Evolutionary conservation across 2,113 vertebrate genomes (phyloP), one percentile per base, ranked within the genome.

Genomic region (Gasterosteus nipponicus): DNA sequence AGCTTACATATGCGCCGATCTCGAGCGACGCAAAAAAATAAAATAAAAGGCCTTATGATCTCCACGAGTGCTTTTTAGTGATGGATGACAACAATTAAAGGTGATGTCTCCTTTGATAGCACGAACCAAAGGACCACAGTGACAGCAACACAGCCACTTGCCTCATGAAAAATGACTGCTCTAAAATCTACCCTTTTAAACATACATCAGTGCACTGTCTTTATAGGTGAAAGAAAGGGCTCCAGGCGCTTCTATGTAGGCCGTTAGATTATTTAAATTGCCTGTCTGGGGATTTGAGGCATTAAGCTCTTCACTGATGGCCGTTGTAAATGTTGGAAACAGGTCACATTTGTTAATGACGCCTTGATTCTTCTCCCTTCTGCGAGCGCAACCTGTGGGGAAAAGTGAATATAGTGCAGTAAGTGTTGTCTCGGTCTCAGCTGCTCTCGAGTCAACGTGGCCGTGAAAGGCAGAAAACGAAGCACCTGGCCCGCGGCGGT

Each of bases 31-130:
- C 3, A 35, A 35, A 35, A 35, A 5, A 35, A 80, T 69, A 77
- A 44, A 82, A 89, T 60, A 79, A 88, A 90, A 83, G 62, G 26
- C 71, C 73, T 49, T 80, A 61, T 89, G 83, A 91, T 86, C 80
- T 84, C 75, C 75, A 78, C 15, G 58, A 78, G 76, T 66, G 79
- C 77, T 73, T 64, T 69, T 86, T 83, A 72, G 71, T 92, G 90
- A 92, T 88, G 85, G 88, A 91, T 91, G 91, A 83, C 73, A 85
- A 89, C 88, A 92, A 92, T 93, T 90, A 92, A 91, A 89, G 86
- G 78, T 87, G 89, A 91, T 84, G 81, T 89, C 80, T 82, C 77
- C 84, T 85, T 87, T 87, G 85, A 90, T 84, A 81, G 73, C 29
- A 68, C 35, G 63, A 86, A 85, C 67, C 72, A 75, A 85, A 84